Base-by-base conservation (phyloP, 1,140 invertebrate genomes). In the Dendrolimus punctatus region DNA sequence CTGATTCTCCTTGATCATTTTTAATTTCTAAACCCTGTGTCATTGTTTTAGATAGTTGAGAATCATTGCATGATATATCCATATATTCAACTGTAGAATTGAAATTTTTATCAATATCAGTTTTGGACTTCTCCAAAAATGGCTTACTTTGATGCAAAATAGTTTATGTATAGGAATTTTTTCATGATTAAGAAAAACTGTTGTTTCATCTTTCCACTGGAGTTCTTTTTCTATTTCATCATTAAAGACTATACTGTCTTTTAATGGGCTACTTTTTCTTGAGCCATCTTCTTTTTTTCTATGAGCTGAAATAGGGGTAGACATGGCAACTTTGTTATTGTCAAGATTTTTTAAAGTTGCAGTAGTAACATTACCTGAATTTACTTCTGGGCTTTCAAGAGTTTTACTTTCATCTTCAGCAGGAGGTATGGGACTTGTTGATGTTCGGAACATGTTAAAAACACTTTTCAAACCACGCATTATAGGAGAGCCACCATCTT, bases 401-500 rank as follows among this genome's bases (percentile, higher is more conserved):
- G 38, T 49, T 9, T 55, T 48, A 49, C 46, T 39, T 41, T 62
- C 55, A 46, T 8, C 50, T 6, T 66, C 75, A 46, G 52, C 36
- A 37, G 68, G 60, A 40, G 68, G 68, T 61, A 78, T 72, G n/a
- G 83, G 80, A 51, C 80, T 84, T 40, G 83, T 76, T 6, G 80
- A 85, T 8, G 82, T 62, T 48, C 78, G 65, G 46, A 86, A 86
- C 68, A 86, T 84, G 51, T 73, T 86, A 0, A 86, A 57, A 8
- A 86, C 83, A 76, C 69, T 78, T 56, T 83, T 83, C 0, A 86
- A 51, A 0, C 83, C 83, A 40, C 83, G 61, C 66, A 86, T 73
- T 40, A 85, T 85, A 5, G 78, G 80, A 40, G 80, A 86, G 37
- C 66, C 69, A 41, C 66, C 66, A 58, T 73, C 72, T 53, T 83